Conservation (phyloP, 2,888 invertebrate species). For the Volucella inflata region DNA sequence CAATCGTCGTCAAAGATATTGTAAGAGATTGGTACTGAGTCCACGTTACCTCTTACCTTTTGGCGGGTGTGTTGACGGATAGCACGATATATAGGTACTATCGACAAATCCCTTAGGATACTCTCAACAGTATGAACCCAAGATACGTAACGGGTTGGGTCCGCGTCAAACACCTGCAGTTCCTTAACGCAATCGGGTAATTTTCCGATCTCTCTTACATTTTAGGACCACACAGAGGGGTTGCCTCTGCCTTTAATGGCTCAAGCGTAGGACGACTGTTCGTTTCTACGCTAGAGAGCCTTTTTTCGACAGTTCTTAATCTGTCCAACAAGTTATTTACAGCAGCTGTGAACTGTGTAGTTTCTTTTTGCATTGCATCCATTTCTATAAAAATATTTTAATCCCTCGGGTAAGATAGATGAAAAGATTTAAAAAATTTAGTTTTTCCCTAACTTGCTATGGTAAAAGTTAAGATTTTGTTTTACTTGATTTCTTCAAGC, state of each 20-base stretch:
- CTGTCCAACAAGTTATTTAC: background rate
- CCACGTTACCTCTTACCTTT: conserved; percentile 1
- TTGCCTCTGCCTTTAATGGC: background rate
- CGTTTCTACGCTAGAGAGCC: conserved; percentile 1
- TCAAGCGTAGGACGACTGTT: background rate
- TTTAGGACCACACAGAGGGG: too few species aligned
- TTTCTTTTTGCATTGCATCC: background rate
- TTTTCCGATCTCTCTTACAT: background rate
- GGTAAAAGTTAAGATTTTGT: too few species aligned
- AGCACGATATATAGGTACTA: background rate
- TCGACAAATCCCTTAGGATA: background rate
- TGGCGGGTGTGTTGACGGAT: too few species aligned
- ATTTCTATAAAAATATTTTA: background rate
- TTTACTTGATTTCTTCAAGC: too few species aligned
- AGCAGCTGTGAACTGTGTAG: background rate
- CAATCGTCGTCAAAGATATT: conserved; percentile 40
- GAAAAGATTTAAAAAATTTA: too few species aligned
- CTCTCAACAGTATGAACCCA: background rate
- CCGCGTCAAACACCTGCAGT: background rate
- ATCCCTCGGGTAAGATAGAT: too few species aligned
- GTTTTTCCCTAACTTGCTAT: too few species aligned
- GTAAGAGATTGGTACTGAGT: background rate
- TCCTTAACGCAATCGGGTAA: conserved; percentile 23
- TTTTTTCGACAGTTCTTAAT: background rate
- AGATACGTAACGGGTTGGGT: background rate